Base-by-base conservation (phyloP, 2,888 invertebrate species). In the Elysia crispata region DNA sequence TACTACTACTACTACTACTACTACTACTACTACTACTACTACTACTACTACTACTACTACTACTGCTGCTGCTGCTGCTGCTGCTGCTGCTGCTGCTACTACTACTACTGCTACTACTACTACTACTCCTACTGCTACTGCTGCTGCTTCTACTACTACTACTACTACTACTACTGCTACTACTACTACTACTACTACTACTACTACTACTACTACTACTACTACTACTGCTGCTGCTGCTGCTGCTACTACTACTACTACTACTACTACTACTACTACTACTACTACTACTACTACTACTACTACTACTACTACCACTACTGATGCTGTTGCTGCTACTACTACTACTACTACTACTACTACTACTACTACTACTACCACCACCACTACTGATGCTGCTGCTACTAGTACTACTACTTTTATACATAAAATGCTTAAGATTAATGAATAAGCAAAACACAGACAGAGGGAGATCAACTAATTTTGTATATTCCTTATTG, bases 1-100 rank as follows among this genome's bases (percentile, higher is more conserved):
- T 72, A 77, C 77, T 77, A 77, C 77, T 77, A 77, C 72, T 77
- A 77, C 69, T 76, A 76, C 69, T 77, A 76, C 73, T 77, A 76
- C 73, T 77, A 76, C 77, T 54, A 76, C 74, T 74, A 74, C 74
- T 74, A 74, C 74, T 74, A 74, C 74, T 74, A 74, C 74, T 74
- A 74, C 54, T 54, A 54, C 54, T 54, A 54, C 18, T 54, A 54
- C 54, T 13, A 54, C 54, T 54, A 54, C 54, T 54, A 54, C 74
- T 74, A 74, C 74, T 74, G 25, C 74, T 54, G 54, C 74, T 74
- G 18, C 54, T 54, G 18, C 54, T 54, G 18, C 54, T 54, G 18
- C 54, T 20, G 18, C 54, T 54, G 18, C 54, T 54, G 18, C 54
- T 54, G 18, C 54, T 54, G 18, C 54, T 54, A 54, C 54, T 54